A percentile compares a stretch with the other conserved stretches of the same genome.
Conservation (phyloP, 2,888 invertebrate genomes). For the Agonopterix alstromeriana region DNA sequence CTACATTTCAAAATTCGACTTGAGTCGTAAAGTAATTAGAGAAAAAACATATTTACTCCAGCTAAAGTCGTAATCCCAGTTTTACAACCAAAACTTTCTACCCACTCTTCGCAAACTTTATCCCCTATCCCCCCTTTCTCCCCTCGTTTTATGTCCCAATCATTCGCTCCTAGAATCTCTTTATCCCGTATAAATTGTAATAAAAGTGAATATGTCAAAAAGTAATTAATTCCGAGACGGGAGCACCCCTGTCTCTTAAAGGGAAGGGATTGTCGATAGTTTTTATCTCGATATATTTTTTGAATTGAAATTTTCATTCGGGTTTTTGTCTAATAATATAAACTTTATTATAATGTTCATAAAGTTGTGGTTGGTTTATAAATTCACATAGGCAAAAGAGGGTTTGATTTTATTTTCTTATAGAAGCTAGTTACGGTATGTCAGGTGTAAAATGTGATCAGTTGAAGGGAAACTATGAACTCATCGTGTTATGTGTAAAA, state of each 20-base stretch:
- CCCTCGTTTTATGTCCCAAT: slow-evolving; percentile 10
- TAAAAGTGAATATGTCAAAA: slow-evolving; percentile 71
- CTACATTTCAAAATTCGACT: too few species aligned
- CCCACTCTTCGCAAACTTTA: not conserved
- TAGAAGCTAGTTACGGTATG: too few species aligned
- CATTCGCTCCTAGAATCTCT: slow-evolving; percentile 14
- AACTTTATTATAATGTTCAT: too few species aligned
- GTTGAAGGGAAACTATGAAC: too few species aligned
- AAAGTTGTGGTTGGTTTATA: too few species aligned
- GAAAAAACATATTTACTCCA: not conserved
- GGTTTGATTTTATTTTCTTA: too few species aligned
- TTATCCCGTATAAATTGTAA: slow-evolving; percentile 57
- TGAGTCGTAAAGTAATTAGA: not conserved
- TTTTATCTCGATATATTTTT: slow-evolving; percentile 11
- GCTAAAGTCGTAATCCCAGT: not conserved
- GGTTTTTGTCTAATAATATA: too few species aligned
- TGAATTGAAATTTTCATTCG: too few species aligned
- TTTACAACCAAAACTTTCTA: not conserved
- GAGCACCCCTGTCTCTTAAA: slow-evolving; percentile 46
- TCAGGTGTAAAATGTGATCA: too few species aligned
- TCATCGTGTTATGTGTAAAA: too few species aligned
- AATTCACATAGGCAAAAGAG: too few species aligned
- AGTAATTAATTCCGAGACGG: slow-evolving; percentile 66
- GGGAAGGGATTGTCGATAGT: slow-evolving; percentile 29
- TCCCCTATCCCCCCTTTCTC: not conserved